Evolutionary conservation across 1,140 invertebrate genomes (phyloP).

Genomic region (Adelges cooleyi): DNA sequence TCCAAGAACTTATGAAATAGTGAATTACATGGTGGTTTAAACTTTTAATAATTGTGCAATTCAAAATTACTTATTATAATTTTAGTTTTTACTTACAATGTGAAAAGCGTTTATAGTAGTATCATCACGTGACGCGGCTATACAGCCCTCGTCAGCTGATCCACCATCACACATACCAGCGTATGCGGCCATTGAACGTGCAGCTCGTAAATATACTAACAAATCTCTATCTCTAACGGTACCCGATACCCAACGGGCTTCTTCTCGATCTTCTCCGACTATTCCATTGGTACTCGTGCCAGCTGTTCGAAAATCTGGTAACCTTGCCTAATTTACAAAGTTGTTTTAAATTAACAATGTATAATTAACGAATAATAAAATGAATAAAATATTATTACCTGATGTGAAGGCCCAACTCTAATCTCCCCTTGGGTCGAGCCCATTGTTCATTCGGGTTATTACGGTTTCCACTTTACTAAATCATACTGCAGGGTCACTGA

Average conservation of each 20-base stretch:
- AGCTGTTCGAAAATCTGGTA: slow-evolving; percentile 54
- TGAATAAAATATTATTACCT: slow-evolving; percentile 46
- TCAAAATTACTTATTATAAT: no score
- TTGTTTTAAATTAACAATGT: background rate
- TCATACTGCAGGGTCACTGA: background rate
- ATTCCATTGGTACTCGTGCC: slow-evolving; percentile 60
- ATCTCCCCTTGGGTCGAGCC: slow-evolving; percentile 80
- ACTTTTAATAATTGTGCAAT: no score
- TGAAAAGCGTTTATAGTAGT: slow-evolving; percentile 96
- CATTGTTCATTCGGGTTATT: slow-evolving; percentile 30
- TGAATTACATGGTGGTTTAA: no score
- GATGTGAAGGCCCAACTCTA: slow-evolving; percentile 84
- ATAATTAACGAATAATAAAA: background rate
- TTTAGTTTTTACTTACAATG: slow-evolving; percentile 54
- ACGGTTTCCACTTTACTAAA: background rate
- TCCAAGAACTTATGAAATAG: no score
- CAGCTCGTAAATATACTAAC: slow-evolving; percentile 92
- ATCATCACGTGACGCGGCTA: slow-evolving; percentile 89
- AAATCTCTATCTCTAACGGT: slow-evolving; percentile 86
- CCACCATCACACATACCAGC: slow-evolving; percentile 96
- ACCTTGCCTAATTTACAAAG: slow-evolving; percentile 45
- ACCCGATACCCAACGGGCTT: slow-evolving; percentile 83
- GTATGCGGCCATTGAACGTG: slow-evolving; percentile 89
- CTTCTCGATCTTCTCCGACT: slow-evolving; percentile 64
- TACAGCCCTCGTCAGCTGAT: slow-evolving; percentile 89